These are phyloP conservation scores for Probosciger aterrimus DNA, from an alignment of 2,113 vertebrate genomes.

Conservation along the genomic window DNA sequence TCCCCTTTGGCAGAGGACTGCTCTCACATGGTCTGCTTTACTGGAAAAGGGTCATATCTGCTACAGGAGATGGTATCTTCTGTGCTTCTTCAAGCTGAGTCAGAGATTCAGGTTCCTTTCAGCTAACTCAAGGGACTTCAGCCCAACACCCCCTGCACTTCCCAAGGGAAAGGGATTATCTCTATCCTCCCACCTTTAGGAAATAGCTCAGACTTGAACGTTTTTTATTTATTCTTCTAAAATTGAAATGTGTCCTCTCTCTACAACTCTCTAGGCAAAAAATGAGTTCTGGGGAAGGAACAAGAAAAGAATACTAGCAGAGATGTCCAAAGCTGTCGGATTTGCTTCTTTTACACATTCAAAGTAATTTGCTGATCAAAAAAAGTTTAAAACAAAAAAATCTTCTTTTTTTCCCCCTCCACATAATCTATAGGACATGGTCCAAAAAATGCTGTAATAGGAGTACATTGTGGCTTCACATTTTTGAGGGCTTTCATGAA, in stretches of 20 bases:
- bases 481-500: conserved; percentile 4
- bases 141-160: rapidly evolving
- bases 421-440: not conserved
- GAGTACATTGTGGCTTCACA: not conserved
- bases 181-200: not conserved
- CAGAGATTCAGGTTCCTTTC: not conserved
- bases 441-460: not conserved
- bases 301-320: not conserved
- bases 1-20: not conserved
- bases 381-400: not conserved
- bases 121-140: not conserved
- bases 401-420: not conserved
- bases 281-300: not conserved
- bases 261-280: not conserved
- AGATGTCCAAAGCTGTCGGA: not conserved
- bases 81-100: not conserved
- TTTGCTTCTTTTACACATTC: not conserved
- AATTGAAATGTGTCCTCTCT: not conserved
- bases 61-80: not conserved
- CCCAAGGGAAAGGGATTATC: not conserved
- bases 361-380: not conserved
- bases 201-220: not conserved
- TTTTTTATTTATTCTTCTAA: not conserved
- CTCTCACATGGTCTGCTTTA: not conserved
- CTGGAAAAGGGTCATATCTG: not conserved